Evolutionary conservation across 1,140 invertebrate genomes (phyloP), one percentile per base, ranked within the genome.

Genomic region (Magallana angulata): DNA sequence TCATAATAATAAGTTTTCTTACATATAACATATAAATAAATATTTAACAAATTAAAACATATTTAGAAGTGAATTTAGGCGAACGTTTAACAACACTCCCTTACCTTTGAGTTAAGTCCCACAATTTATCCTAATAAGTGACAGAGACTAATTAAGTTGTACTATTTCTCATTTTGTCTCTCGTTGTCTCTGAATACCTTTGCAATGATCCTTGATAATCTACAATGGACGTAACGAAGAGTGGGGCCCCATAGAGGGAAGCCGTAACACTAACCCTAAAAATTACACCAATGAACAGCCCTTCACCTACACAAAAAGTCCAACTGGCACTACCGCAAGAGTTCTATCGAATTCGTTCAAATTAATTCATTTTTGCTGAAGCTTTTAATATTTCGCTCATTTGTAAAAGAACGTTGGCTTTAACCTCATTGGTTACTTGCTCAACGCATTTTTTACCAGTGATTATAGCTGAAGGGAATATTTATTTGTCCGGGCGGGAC

Each of bases 151-250:
- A 76, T 76, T 76, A 76, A 30, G 24, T 76, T 36, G 24, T 76
- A 76, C 68, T 24, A 30, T 76, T 62, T 76, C 68, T 76, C 68
- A 76, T 76, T 76, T 76, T 76, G 24, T 36, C 18, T 76, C 60
- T 12, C 60, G 68, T 76, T 76, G 68, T 76, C 68, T 76, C 24
- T 3, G 68, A 76, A 76, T 76, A 76, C 68, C 68, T 76, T 76
- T 76, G 68, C 68, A 76, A 76, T 76, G 68, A 76, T 76, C 68
- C 68, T 76, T 76, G 68, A 76, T 76, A 36, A 76, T 76, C 68
- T 76, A 76, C 68, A 76, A 30, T 36, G 68, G 68, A 76, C 68
- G 9, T 76, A 7, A 14, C 68, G 18, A 30, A 11, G 11, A 24
- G 11, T 9, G 68, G 68, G 68, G 68, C 36, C 18, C 68, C 24